Percentiles rank a stretch among this genome's conserved stretches.
phyloP scores from a whole-genome alignment of 2,113 vertebrate genomes.

The Heliornis fulica region DNA sequence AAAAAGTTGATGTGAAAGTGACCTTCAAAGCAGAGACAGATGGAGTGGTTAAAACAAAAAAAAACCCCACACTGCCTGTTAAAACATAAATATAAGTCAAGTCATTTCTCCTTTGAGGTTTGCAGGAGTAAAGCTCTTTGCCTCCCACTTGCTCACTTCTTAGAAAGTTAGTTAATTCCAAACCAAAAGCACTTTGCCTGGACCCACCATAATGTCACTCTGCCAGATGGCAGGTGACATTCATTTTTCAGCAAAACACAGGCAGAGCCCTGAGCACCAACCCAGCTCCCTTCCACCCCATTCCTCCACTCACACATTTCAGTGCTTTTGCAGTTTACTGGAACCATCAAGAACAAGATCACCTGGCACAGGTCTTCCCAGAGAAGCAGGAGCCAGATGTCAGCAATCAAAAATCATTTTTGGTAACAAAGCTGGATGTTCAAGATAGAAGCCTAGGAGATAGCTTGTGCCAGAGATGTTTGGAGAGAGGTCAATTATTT shows the following conservation, averaged over 20 bases:
- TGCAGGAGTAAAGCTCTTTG: neutral
- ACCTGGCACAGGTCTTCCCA: no score
- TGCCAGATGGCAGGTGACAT: neutral
- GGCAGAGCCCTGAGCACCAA: neutral
- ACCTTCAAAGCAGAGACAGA: neutral
- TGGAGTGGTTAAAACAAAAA: neutral
- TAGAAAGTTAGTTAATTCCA: neutral
- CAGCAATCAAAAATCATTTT: neutral
- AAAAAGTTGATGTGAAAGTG: neutral
- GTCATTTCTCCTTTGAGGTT: neutral
- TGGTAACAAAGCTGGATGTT: neutral
- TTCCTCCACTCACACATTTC: neutral
- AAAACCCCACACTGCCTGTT: neutral
- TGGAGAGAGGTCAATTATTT: neutral
- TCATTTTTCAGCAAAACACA: neutral
- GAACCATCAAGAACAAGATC: neutral
- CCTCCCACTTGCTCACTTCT: neutral
- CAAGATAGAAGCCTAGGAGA: neutral
- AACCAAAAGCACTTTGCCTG: neutral
- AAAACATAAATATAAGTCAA: neutral
- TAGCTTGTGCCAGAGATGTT: no score
- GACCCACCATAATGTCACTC: neutral
- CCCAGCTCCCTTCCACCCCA: neutral
- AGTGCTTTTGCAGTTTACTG: neutral
- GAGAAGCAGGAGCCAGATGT: neutral